Base-by-base conservation (phyloP, 2,113 vertebrate genomes). In the Dinomys branickii region DNA sequence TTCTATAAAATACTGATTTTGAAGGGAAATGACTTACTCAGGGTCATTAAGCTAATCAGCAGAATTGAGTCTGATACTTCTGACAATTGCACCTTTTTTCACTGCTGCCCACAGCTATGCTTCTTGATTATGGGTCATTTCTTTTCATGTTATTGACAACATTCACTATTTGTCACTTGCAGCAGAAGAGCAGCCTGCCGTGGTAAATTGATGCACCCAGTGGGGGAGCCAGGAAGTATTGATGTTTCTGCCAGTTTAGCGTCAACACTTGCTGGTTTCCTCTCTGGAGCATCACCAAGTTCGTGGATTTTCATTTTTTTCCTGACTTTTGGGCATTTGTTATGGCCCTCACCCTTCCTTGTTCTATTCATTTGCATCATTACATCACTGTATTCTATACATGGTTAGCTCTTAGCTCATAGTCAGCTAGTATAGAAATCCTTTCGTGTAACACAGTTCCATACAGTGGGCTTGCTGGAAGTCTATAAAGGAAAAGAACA, bases 261-360 rank as follows among this genome's bases (percentile, higher is more conserved):
- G 84, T 96, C 97, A 97, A 97, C 96, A 97, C 97, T 97, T 98
- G 97, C 97, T 98, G 96, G 91, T 97, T 97, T 98, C 97, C 97
- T 96, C 95, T 97, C 89, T 96, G 97, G 96, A 93, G 94, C 94
- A 97, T 97, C 89, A 94, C 91, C 81, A 84, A 96, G 86, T 93
- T 94, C 94, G 56, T 92, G 97, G 94, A 97, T 96, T 96, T 96
- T 86, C 75, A 65, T 91, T 97, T 83, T 86, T 75, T 85, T 90
- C 86, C 77, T 94, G 87, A 85, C 84, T 92, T 91, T 61, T 78
- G 78, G 50, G 41, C n/a, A 89, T 91, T 88, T 63, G 14, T 85
- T 77, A 58, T 58, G 38, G n/a, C 22, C n/a, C 67, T 26, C 5
- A 30, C 30, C 67, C 47, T 35, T 77, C 61, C 75, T 67, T 63